phyloP scores from a whole-genome alignment of 2,888 invertebrate species.

The Dromius quadrimaculatus region DNA sequence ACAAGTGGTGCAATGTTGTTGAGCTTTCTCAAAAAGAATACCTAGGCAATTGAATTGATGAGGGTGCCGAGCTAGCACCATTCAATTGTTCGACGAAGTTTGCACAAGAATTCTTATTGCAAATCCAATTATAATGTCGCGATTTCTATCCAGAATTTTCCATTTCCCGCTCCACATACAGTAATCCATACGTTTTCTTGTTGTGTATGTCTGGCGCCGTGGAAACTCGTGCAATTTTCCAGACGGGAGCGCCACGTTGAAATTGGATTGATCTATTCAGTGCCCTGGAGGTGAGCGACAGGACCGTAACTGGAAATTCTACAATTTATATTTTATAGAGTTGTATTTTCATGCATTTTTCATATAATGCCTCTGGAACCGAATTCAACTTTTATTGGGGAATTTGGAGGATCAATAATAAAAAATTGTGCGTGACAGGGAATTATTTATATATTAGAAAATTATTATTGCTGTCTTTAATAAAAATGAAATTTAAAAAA shows the following conservation, averaged over 20 bases:
- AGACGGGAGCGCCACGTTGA: slow-evolving; percentile 46
- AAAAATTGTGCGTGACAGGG: no score
- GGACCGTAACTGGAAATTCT: slow-evolving; percentile 39
- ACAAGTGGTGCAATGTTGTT: no score
- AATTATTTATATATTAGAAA: neutral
- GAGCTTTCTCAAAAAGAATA: no score
- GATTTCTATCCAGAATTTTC: no score
- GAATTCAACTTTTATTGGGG: slow-evolving; percentile 14
- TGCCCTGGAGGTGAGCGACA: slow-evolving; percentile 29
- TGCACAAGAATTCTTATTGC: no score
- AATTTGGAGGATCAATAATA: no score
- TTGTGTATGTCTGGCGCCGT: slow-evolving; percentile 34
- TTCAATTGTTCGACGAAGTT: no score
- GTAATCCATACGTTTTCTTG: neutral
- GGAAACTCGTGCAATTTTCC: slow-evolving; percentile 45
- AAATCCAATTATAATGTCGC: no score
- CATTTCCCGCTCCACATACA: no score
- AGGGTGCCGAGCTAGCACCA: no score
- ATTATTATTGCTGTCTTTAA: neutral
- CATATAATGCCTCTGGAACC: slow-evolving; percentile 15
- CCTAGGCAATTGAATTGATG: no score
- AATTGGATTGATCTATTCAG: slow-evolving; percentile 52
- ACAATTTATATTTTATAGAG: slow-evolving; percentile 28
- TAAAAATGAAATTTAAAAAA: neutral
- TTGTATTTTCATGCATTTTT: slow-evolving; percentile 26